A percentile compares a stretch with the other conserved stretches of the same genome.
These are phyloP conservation scores for Busseola fusca DNA, from an alignment of 2,888 invertebrate species.

Conservation along the genomic window DNA sequence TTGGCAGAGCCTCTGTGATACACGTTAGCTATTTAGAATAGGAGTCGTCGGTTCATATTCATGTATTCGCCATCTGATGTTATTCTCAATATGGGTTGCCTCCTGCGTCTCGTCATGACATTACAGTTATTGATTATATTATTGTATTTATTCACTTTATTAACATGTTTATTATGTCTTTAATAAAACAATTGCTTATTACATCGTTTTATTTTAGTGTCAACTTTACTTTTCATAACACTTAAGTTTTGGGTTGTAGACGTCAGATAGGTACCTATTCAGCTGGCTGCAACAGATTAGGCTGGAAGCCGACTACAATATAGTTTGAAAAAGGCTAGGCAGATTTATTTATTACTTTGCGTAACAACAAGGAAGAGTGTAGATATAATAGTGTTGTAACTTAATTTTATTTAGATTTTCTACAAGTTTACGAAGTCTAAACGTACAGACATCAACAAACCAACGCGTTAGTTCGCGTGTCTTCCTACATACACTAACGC, in stretches of 20 bases:
- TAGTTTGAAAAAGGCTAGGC: neutral
- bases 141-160: constrained; percentile 88
- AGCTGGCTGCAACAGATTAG: neutral
- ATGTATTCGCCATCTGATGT: constrained; percentile 74
- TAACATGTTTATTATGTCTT: constrained; percentile 89
- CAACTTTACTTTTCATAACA: neutral
- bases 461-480: constrained; percentile 17
- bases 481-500: neutral
- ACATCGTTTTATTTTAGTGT: constrained; percentile 69
- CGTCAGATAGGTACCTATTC: neutral
- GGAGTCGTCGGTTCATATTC: constrained; percentile 75
- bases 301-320: neutral
- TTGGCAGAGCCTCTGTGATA: constrained; percentile 84
- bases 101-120: constrained; percentile 75
- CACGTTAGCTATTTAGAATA: constrained; percentile 80
- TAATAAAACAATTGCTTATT: constrained; percentile 88
- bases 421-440: neutral
- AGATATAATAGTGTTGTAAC: neutral
- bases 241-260: neutral
- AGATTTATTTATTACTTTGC: neutral
- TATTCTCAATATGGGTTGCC: constrained; percentile 75
- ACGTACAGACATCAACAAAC: neutral
- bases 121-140: constrained; percentile 80
- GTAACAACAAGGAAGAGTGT: neutral
- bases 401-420: neutral